Evolutionary conservation across 1,140 invertebrate genomes (phyloP).

Genomic region (Aphaenogaster ashmeadi): DNA sequence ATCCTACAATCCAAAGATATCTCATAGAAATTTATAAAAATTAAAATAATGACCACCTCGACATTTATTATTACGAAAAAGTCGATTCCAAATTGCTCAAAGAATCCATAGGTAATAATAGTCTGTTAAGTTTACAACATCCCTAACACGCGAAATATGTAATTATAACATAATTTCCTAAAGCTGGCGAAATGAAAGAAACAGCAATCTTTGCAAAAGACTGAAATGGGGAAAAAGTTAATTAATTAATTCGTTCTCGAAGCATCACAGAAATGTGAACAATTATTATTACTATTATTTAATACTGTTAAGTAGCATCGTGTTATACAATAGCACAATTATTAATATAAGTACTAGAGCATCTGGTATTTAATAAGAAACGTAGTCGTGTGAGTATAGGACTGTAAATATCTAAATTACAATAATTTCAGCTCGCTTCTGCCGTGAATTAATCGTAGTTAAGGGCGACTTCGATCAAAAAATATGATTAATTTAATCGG

Average conservation of each 20-base stretch:
- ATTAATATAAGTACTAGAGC: background rate
- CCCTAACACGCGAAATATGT: background rate
- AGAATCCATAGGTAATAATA: background rate
- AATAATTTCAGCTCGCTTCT: constrained; percentile 5
- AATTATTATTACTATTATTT: background rate
- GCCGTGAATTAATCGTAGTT: background rate
- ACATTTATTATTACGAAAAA: background rate
- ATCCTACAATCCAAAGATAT: background rate
- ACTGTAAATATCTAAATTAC: background rate
- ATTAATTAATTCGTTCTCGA: too few species aligned
- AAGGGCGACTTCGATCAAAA: background rate
- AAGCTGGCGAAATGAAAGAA: background rate
- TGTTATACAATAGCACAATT: background rate
- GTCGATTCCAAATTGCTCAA: background rate
- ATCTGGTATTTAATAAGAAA: background rate
- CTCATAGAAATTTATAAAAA: background rate
- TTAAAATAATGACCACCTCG: background rate
- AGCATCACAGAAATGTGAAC: too few species aligned
- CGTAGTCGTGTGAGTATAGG: background rate
- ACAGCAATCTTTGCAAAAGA: background rate
- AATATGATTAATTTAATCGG: background rate
- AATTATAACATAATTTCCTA: background rate
- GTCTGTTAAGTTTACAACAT: background rate
- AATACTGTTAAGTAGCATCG: background rate
- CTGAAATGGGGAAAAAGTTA: background rate